Percentiles rank a stretch among this genome's conserved stretches.
These are phyloP conservation scores for Vulpes lagopus DNA, from an alignment of 2,113 vertebrate genomes.

Conservation along the genomic window DNA sequence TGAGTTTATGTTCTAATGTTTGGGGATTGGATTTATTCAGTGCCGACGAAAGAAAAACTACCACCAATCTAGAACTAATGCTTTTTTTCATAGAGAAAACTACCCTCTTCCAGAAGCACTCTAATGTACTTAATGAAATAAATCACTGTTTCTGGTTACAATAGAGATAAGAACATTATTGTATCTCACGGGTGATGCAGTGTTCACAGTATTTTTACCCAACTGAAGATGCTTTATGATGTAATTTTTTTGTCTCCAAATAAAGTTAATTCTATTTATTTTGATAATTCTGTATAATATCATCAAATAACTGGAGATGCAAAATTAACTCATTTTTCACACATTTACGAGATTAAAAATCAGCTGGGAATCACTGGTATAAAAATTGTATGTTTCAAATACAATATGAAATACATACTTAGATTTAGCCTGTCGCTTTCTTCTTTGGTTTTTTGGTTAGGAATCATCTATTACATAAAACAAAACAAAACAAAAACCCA, in stretches of 20 bases:
- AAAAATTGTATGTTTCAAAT: not conserved
- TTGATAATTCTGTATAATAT: not conserved
- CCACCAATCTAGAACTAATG: not conserved
- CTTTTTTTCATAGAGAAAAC: not conserved
- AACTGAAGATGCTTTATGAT: conserved; percentile 4
- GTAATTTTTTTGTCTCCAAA: not conserved
- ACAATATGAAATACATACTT: not conserved
- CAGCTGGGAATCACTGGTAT: not conserved
- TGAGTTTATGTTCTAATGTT: not conserved
- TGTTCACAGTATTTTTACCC: not conserved
- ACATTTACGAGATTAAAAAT: not conserved
- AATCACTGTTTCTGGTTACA: not conserved
- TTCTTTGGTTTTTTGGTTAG: not conserved
- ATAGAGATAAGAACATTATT: not conserved
- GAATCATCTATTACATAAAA: not conserved
- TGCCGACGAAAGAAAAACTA: not conserved
- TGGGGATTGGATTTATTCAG: rapidly evolving
- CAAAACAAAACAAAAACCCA: not conserved
- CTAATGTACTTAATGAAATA: not conserved
- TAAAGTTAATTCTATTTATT: not conserved
- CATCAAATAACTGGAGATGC: not conserved
- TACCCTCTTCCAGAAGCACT: not conserved
- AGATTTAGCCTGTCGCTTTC: not conserved
- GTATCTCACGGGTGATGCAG: not conserved
- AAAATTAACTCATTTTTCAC: not conserved